These are phyloP conservation scores for Rhabdornis inornatus DNA, from an alignment of 2,113 vertebrate species.

Conservation along the genomic window DNA sequence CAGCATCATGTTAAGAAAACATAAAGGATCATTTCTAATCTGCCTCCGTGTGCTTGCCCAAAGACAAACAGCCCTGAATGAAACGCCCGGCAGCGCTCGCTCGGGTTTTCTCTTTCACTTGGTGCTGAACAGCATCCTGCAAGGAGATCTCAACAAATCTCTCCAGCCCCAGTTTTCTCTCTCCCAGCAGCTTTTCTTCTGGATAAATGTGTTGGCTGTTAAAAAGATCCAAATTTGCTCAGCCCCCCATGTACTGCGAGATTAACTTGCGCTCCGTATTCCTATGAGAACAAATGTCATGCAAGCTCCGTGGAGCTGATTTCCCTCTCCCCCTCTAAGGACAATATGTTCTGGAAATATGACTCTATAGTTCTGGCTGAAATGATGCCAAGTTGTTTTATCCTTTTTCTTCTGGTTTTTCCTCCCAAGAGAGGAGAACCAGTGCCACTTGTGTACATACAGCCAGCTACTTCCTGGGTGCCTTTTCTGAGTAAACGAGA, in stretches of 20 bases:
- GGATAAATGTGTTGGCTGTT: neutral
- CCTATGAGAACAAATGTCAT: slow-evolving; percentile 28
- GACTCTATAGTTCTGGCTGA: neutral
- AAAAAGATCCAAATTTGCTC: neutral
- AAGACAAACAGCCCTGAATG: neutral
- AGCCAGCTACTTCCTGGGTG: neutral
- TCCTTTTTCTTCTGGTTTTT: neutral
- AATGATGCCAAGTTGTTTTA: neutral
- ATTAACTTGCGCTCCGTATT: neutral
- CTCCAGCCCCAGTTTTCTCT: neutral
- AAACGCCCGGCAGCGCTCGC: neutral
- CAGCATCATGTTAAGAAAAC: neutral
- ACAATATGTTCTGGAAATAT: slow-evolving; percentile 24
- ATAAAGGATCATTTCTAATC: neutral
- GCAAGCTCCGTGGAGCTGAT: slow-evolving; percentile 8
- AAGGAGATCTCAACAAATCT: neutral
- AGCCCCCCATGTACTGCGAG: neutral
- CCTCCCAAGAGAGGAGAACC: neutral
- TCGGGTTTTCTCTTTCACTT: neutral
- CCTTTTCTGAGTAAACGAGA: neutral
- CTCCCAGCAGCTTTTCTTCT: neutral
- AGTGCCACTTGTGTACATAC: neutral
- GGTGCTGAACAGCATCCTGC: neutral
- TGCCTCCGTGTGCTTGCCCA: neutral
- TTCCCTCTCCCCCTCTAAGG: slow-evolving; percentile 10